Conservation (phyloP, 2,113 vertebrate species). For the Lichenostomus cassidix region DNA sequence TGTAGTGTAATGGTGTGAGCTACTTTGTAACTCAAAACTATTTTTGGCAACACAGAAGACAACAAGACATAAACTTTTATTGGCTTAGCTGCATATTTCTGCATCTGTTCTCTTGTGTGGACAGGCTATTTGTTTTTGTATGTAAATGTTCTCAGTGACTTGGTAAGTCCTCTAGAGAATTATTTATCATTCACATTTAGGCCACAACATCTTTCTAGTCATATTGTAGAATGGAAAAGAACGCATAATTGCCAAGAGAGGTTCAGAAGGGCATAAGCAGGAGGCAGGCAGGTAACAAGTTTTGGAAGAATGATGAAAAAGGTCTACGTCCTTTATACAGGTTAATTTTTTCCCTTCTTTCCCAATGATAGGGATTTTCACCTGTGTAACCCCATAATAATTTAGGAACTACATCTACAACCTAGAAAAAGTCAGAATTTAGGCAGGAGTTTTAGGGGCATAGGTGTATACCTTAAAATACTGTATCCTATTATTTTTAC, state of each 20-base stretch:
- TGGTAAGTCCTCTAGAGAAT: not conserved
- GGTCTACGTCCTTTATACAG: not conserved
- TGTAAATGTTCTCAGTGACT: not conserved
- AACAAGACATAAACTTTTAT: not conserved
- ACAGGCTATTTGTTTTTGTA: not conserved
- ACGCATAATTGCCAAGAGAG: not conserved
- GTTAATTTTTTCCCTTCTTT: not conserved
- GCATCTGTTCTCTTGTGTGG: not conserved
- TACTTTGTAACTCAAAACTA: not conserved
- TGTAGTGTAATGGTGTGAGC: not conserved
- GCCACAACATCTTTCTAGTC: not conserved
- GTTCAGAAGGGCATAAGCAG: not conserved
- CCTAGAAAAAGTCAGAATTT: not conserved
- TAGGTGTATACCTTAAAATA: not conserved
- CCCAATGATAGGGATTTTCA: fast-evolving
- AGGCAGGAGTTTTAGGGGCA: not conserved
- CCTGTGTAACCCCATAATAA: not conserved
- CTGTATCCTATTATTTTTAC: not conserved
- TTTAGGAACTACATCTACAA: not conserved
- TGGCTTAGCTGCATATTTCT: not conserved
- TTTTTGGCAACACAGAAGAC: not conserved
- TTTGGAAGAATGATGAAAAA: not conserved
- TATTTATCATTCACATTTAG: not conserved
- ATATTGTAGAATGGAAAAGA: not conserved
- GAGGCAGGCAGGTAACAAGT: not conserved